phyloP scores from a whole-genome alignment of 2,113 vertebrate species.

The Nerophis lumbriciformis region DNA sequence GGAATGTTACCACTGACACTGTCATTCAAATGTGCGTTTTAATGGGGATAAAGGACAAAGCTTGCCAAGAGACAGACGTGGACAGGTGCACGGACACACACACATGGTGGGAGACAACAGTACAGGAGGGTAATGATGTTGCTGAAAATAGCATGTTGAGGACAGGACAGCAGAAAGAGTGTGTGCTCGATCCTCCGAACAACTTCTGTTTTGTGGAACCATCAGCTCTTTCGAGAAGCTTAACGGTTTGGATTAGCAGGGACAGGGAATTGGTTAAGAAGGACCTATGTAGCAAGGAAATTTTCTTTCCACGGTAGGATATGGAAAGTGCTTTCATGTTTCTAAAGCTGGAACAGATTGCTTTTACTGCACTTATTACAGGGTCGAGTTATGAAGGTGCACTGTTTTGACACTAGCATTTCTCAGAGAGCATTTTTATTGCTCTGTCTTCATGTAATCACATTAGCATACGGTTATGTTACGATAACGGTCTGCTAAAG shows the following conservation, averaged over 20 bases:
- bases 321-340: background rate
- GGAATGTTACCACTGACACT: background rate
- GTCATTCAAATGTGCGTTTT: constrained; percentile 6
- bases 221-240: constrained; percentile 12
- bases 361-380: background rate
- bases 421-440: background rate
- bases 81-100: constrained; percentile 52
- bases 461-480: background rate
- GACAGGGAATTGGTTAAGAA: constrained; percentile 36
- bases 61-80: constrained; percentile 27
- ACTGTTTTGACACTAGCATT: background rate
- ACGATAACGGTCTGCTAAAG: background rate
- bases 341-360: background rate
- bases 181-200: constrained; percentile 2
- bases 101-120: constrained; percentile 40
- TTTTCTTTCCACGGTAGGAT: background rate
- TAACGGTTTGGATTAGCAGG: constrained; percentile 9
- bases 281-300: constrained; percentile 7
- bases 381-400: background rate
- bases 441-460: background rate
- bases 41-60: constrained; percentile 18
- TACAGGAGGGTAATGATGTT: constrained; percentile 44
- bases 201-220: constrained; percentile 10
- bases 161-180: constrained; percentile 13
- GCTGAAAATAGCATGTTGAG: constrained; percentile 62